These are phyloP conservation scores for Drosophila nannoptera DNA, from an alignment of 1,140 invertebrate species.

Conservation along the genomic window DNA sequence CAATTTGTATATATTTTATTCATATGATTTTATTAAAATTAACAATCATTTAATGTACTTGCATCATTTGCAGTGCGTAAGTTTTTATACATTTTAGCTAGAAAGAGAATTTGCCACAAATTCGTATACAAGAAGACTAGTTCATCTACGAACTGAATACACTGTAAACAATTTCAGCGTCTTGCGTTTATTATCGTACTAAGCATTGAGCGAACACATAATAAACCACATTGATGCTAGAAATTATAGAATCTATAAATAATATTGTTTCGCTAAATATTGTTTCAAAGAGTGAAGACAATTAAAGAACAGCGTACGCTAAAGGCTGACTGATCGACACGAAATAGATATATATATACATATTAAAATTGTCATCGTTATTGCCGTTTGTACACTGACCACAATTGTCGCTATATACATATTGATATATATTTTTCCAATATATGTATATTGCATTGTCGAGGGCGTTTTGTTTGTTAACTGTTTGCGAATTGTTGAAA, in stretches of 20 bases:
- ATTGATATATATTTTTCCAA: conserved; percentile 28
- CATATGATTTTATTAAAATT: conserved; percentile 43
- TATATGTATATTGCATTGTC: conserved; percentile 50
- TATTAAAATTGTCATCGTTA: conserved; percentile 37
- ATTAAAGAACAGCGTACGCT: conserved; percentile 59
- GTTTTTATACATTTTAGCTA: conserved; percentile 63
- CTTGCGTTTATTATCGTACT: conserved; percentile 78
- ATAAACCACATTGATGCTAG: conserved; percentile 67
- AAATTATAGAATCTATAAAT: conserved; percentile 40
- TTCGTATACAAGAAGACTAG: conserved; percentile 14
- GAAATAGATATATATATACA: conserved; percentile 28
- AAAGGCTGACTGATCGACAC: conserved; percentile 47
- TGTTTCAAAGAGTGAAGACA: conserved; percentile 24
- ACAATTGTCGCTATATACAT: conserved; percentile 34
- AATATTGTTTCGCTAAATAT: conserved; percentile 30
- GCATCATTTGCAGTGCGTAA: conserved; percentile 62
- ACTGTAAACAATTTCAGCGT: conserved; percentile 51
- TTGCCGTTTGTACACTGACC: conserved; percentile 42
- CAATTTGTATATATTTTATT: conserved; percentile 2
- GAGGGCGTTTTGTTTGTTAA: conserved; percentile 74
- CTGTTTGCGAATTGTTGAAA: conserved; percentile 78
- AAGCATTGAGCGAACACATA: conserved; percentile 76
- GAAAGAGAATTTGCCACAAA: conserved; percentile 37
- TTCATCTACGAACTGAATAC: conserved; percentile 25
- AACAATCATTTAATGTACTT: conserved; percentile 53